A percentile compares a stretch with the other conserved stretches of the same genome.
phyloP scores from a whole-genome alignment of 2,888 invertebrate genomes.

The Anorthoa munda region DNA sequence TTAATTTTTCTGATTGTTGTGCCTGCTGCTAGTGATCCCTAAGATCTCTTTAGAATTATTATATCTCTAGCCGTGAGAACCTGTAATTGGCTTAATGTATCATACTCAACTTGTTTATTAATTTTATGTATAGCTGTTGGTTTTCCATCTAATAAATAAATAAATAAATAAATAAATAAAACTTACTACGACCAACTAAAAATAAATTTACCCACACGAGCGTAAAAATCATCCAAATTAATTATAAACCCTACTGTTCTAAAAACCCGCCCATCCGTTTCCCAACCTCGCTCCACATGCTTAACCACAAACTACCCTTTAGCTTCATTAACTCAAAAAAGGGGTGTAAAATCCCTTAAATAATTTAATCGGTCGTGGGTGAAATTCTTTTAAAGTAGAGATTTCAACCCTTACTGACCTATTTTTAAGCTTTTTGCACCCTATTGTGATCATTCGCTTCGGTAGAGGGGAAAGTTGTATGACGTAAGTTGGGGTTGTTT shows the following conservation, averaged over 20 bases:
- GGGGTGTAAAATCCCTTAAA: slow-evolving; percentile 16
- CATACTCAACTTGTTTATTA: too few species aligned
- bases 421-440: slow-evolving; percentile 37
- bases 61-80: too few species aligned
- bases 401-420: slow-evolving; percentile 44
- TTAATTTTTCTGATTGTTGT: too few species aligned
- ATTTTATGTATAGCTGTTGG: too few species aligned
- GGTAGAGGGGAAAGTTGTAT: slow-evolving; percentile 8
- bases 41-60: too few species aligned
- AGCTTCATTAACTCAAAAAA: slow-evolving; percentile 47
- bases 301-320: slow-evolving; percentile 29
- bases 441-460: slow-evolving; percentile 25
- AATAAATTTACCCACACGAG: background rate
- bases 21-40: too few species aligned
- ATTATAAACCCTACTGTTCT: slow-evolving; percentile 9
- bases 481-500: background rate
- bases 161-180: too few species aligned
- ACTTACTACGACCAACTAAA: background rate
- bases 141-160: too few species aligned
- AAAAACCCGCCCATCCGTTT: slow-evolving; percentile 39
- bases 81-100: too few species aligned
- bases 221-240: slow-evolving; percentile 16
- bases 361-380: slow-evolving; percentile 28
- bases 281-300: slow-evolving; percentile 28
- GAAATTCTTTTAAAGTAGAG: slow-evolving; percentile 30